These are phyloP conservation scores for Bambusicola thoracicus DNA, from an alignment of 2,113 vertebrate genomes.

Conservation along the genomic window DNA sequence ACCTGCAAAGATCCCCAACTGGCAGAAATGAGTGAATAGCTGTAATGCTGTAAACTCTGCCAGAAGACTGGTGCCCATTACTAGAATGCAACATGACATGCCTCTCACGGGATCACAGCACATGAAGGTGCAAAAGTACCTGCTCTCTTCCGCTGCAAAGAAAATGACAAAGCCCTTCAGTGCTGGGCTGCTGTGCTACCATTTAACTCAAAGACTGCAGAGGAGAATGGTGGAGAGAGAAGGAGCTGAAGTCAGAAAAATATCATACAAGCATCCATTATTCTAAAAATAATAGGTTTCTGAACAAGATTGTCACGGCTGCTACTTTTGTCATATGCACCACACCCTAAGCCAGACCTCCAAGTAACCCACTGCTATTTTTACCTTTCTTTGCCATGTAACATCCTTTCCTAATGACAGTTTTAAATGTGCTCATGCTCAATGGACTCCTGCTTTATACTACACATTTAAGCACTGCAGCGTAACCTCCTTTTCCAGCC, in stretches of 20 bases:
- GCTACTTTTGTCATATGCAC: not conserved
- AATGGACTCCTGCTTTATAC: not conserved
- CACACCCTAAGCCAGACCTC: not conserved
- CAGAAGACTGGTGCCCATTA: not conserved
- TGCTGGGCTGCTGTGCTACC: not conserved
- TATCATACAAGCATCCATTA: not conserved
- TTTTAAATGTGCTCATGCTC: not conserved
- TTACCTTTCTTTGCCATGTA: not conserved
- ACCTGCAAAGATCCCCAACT: not conserved
- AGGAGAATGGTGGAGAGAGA: not conserved
- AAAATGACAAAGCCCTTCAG: not conserved
- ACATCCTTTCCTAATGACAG: not conserved
- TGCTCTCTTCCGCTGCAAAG: not conserved
- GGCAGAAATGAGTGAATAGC: not conserved
- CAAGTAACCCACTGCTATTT: not conserved
- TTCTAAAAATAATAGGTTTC: constrained; percentile 5
- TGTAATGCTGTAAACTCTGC: not conserved
- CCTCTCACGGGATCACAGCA: not conserved
- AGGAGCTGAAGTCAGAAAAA: not conserved
- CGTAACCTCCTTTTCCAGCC: constrained; percentile 34
- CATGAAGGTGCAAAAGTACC: not conserved
- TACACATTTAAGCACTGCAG: not conserved
- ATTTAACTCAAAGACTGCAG: not conserved
- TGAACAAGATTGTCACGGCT: not conserved
- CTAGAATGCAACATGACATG: rapidly evolving